phyloP scores from a whole-genome alignment of 2,888 invertebrate genomes.

The Erannis defoliaria region DNA sequence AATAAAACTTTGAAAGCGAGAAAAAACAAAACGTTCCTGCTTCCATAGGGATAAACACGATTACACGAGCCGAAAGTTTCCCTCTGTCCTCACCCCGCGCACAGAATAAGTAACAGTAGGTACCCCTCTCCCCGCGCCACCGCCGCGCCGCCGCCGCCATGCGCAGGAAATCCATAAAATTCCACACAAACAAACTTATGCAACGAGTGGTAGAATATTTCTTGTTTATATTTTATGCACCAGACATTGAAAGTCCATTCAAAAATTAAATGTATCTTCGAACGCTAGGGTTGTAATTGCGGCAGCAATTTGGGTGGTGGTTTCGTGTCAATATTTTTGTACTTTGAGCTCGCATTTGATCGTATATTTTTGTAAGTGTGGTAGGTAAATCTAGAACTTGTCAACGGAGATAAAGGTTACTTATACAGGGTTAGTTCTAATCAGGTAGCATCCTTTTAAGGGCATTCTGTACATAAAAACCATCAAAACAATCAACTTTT shows the following conservation, averaged over 20 bases:
- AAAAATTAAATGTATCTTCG: conserved; percentile 3
- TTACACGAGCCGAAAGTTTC: no score
- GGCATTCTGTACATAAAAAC: no score
- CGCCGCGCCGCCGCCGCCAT: neutral
- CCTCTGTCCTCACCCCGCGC: neutral
- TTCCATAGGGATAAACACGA: no score
- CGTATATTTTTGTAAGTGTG: neutral
- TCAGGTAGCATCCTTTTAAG: no score
- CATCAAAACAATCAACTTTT: no score
- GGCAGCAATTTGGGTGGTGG: neutral
- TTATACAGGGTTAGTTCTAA: no score
- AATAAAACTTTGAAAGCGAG: no score
- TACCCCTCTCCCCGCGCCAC: neutral
- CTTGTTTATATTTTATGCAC: conserved; percentile 17
- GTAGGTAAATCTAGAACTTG: no score
- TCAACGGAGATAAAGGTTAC: no score
- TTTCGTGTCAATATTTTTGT: neutral
- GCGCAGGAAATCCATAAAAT: conserved; percentile 25
- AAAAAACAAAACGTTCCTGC: no score
- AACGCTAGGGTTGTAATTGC: neutral
- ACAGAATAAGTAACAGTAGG: no score
- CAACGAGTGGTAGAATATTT: neutral
- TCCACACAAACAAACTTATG: neutral
- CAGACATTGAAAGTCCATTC: conserved; percentile 7
- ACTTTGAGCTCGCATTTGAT: neutral